These are phyloP conservation scores for Cynodonichthys magdalenae DNA, from an alignment of 2,797 vertebrate species.

Conservation along the genomic window DNA sequence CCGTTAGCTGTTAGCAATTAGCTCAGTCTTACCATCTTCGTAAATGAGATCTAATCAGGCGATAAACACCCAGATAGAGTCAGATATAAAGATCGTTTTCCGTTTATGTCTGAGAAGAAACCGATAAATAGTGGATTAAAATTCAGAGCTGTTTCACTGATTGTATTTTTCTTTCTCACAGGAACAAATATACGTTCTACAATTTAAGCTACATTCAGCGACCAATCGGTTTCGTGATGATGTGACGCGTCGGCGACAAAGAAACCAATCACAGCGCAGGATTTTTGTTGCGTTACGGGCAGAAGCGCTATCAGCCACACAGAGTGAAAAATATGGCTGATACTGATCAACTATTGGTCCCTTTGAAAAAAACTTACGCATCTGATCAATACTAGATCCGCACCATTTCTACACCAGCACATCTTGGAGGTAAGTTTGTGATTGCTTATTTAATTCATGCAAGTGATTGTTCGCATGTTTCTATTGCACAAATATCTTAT, in stretches of 20 bases:
- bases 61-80: slow-evolving; percentile 13
- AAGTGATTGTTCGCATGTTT: no score
- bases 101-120: slow-evolving; percentile 7
- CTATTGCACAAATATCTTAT: no score
- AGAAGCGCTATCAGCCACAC: slow-evolving; percentile 35
- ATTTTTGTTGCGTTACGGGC: not conserved
- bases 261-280: slow-evolving; percentile 55
- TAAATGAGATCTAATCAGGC: slow-evolving; percentile 35
- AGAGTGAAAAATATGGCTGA: slow-evolving; percentile 39
- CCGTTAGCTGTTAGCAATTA: slow-evolving; percentile 53
- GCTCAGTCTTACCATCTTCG: slow-evolving; percentile 78
- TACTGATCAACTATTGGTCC: slow-evolving; percentile 66
- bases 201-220: slow-evolving; percentile 55
- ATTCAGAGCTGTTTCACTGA: slow-evolving; percentile 43
- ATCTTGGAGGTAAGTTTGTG: not conserved
- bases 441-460: no score
- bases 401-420: slow-evolving; percentile 1
- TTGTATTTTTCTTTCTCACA: slow-evolving; percentile 76
- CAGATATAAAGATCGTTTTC: slow-evolving; percentile 26
- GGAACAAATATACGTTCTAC: slow-evolving; percentile 85
- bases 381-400: slow-evolving; percentile 18
- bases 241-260: slow-evolving; percentile 10
- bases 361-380: slow-evolving; percentile 83
- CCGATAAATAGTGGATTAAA: slow-evolving; percentile 31
- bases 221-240: slow-evolving; percentile 68